Evolutionary conservation across 2,113 vertebrate genomes (phyloP), one percentile per base, ranked within the genome.

Genomic region (Cryptotis parvus): DNA sequence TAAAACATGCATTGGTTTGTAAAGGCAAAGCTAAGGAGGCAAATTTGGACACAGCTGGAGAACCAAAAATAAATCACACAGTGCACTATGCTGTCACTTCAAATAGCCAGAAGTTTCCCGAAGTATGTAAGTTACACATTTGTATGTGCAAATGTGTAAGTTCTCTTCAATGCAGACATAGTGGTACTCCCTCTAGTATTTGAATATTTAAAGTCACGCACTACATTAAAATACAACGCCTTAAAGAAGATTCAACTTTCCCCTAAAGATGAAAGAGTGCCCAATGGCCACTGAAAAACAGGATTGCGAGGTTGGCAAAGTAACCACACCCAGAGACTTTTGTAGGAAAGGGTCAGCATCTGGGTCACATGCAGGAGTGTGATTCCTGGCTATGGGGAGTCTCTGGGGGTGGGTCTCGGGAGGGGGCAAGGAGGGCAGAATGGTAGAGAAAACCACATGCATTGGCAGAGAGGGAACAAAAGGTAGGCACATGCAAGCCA

Each of bases 1-100:
- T 88, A 58, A 96, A 94, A 69, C 27, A 29, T 27, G 61, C 18
- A 76, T 89, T 63, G 55, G 65, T 87, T n/a, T 80, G n/a, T 78
- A 89, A 92, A 61, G 43, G 58, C 61, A 76, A 78, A 89, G 33
- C 83, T 72, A 72, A 87, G 33, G 39, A 52, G 52, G 87, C 26
- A 73, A 58, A 80, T 76, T 18, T 35, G 45, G 52, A 77, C 68
- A 75, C 22, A 68, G 68, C 35, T 79, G 22, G 26, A 49, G 39
- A 86, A 86, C 70, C 26, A 72, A 78, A 65, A 93, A 74, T 18
- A 76, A 69, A 35, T n/a, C 68, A 41, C 45, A 68, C 12, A 52
- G n/a, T 39, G 12, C 77, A 52, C 33, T 41, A 33, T 29, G 33
- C 65, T 26, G 33, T 82, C 78, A 72, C 24, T 33, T 61, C 70